Conservation (phyloP, 2,888 invertebrate genomes). For the Thecocarcelia acutangulata region DNA sequence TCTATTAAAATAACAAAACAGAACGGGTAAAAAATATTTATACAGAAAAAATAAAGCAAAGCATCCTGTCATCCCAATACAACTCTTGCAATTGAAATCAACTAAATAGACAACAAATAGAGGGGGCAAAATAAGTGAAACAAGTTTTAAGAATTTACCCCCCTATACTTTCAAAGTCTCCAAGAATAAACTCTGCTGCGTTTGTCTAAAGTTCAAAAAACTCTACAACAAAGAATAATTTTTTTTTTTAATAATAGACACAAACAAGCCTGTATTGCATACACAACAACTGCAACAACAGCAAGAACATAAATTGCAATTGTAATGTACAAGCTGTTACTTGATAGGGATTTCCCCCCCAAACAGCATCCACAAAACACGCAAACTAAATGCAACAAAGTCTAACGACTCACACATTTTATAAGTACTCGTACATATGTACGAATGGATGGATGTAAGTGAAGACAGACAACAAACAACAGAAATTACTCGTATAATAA, state of each 20-base stretch:
- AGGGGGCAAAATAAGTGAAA: slow-evolving; percentile 29
- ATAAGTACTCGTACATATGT: not conserved
- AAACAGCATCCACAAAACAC: slow-evolving; percentile 40
- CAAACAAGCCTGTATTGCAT: slow-evolving; percentile 10
- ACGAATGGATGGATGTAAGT: too few relatives aligned
- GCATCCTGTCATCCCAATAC: slow-evolving; percentile 55
- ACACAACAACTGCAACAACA: slow-evolving; percentile 14
- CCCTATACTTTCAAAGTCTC: slow-evolving; percentile 20
- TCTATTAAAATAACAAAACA: slow-evolving; percentile 40
- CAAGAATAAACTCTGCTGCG: slow-evolving; percentile 36
- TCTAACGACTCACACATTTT: slow-evolving; percentile 36
- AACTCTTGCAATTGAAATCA: slow-evolving; percentile 27
- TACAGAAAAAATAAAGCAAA: slow-evolving; percentile 28
- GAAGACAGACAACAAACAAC: not conserved
- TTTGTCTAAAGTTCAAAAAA: slow-evolving; percentile 64
- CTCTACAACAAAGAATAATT: slow-evolving; percentile 56
- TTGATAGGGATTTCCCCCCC: slow-evolving; percentile 33
- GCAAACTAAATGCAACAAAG: slow-evolving; percentile 22
- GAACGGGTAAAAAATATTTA: not conserved
- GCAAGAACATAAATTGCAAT: slow-evolving; percentile 37
- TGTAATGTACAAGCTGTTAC: slow-evolving; percentile 22
- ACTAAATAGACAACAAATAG: not conserved
- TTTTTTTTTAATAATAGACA: slow-evolving; percentile 38
- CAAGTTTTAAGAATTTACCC: slow-evolving; percentile 43
- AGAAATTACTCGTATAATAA: slow-evolving; percentile 1